Conservation (phyloP, 2,888 invertebrate genomes). For the Tanypteryx hageni region DNA sequence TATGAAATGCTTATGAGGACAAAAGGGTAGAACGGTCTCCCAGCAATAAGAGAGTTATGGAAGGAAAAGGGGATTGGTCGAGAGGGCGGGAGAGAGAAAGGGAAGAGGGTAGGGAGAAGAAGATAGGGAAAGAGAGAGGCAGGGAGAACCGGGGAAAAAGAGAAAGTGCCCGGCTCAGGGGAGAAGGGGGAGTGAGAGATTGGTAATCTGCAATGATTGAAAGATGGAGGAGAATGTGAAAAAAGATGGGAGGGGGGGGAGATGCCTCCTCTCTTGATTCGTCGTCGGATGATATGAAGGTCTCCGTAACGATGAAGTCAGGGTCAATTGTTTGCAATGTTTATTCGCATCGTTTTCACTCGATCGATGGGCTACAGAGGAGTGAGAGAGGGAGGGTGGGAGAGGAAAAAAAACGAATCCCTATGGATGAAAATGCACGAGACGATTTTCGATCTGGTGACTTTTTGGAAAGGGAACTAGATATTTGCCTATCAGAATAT, state of each 20-base stretch:
- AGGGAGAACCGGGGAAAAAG: neutral
- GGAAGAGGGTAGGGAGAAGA: neutral
- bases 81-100: neutral
- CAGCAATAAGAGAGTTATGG: conserved; percentile 36
- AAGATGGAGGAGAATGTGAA: neutral
- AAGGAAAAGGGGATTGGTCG: conserved; percentile 32
- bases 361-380: neutral
- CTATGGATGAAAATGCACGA: neutral
- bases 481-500: too few species aligned
- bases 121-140: neutral
- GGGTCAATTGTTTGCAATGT: neutral
- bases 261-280: neutral
- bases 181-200: neutral
- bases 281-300: neutral
- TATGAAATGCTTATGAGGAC: conserved; percentile 56
- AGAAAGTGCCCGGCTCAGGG: neutral
- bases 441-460: neutral
- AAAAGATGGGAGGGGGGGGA: neutral
- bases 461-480: neutral
- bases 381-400: neutral
- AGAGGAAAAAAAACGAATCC: neutral
- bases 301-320: neutral
- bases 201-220: conserved; percentile 30
- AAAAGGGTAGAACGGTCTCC: conserved; percentile 43
- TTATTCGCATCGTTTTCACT: neutral